Evolutionary conservation across 92 coral and sea anemone species (phyloP).

Genomic region (Scolanthus callimorphus): DNA sequence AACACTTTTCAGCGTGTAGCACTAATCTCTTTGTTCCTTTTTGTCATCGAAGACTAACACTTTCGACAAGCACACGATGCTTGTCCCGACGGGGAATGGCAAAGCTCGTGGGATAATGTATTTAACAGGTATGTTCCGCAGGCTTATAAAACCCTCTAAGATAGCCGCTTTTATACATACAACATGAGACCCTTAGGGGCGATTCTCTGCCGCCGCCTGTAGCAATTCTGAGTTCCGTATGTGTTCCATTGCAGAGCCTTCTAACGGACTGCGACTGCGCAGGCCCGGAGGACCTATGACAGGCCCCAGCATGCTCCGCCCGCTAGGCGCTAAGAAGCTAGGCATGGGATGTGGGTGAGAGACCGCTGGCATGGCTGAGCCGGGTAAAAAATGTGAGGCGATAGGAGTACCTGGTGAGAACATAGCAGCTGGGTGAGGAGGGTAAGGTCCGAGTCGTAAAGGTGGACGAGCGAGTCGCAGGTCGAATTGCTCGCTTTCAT

Average conservation of each 20-base stretch:
- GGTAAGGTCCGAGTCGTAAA: constrained; percentile 43
- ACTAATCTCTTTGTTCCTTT: too few relatives aligned
- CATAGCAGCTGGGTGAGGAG: constrained; percentile 51
- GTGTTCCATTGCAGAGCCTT: constrained; percentile 53
- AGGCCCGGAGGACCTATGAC: constrained; percentile 58
- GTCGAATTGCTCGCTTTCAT: constrained; percentile 69
- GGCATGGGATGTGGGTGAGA: constrained; percentile 71
- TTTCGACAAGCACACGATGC: too few relatives aligned
- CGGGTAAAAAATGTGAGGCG: constrained; percentile 48
- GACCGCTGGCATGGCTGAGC: constrained; percentile 79
- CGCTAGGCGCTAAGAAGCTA: constrained; percentile 49
- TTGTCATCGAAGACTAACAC: too few relatives aligned
- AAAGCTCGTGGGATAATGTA: too few relatives aligned
- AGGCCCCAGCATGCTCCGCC: constrained; percentile 76
- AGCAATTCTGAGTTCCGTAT: constrained; percentile 19
- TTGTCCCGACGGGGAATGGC: too few relatives aligned
- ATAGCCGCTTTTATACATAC: too few relatives aligned
- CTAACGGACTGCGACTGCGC: constrained; percentile 67
- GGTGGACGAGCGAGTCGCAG: constrained; percentile 64
- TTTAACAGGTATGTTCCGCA: too few relatives aligned
- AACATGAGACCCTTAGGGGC: too few relatives aligned
- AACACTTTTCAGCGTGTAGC: too few relatives aligned
- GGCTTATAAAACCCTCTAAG: too few relatives aligned
- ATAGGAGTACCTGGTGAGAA: constrained; percentile 62
- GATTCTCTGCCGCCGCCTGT: constrained; percentile 54